Evolutionary conservation across 2,113 vertebrate species (phyloP), one percentile per base, ranked within the genome.

Genomic region (Carettochelys insculpta): DNA sequence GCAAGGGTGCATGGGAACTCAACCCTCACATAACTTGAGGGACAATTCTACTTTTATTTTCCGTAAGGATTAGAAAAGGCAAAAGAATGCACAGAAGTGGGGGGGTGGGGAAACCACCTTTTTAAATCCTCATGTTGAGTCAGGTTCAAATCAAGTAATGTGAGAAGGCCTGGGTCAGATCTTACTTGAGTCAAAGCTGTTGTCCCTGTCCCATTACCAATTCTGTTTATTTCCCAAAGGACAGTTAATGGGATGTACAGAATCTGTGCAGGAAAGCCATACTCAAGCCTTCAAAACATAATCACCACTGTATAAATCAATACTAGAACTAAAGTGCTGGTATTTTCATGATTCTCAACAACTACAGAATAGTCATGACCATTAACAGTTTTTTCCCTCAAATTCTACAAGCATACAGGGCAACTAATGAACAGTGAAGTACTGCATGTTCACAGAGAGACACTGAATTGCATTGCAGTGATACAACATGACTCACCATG

Each of bases 261-360:
- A 13, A 1, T 0, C 4, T 41, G 61, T 3, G 14, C 31, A 47
- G 56, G n/a, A 12, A 61, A 29, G 3, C 25, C 1, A 5, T 41
- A 43, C 25, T 27, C 22, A 73, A 73, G 24, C 22, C 41, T 73
- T 73, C 24, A 73, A 43, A 43, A 73, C 24, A 41, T 13, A 27
- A 73, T 11, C 71, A 73, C 11, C 71, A 73, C 24, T 12, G 24
- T 13, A 24, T 73, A 73, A 41, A 73, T 25, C 41, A 41, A 31
- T 1, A 25, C 6, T 34, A 17, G 22, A 77, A 12, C 2, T 52
- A 5, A 76, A 92, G 6, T 12, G 8, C 4, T 83, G n/a, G 77
- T 10, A 3, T 51, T 84, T 78, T 48, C 71, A 24, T 9, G 25
- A 22, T 76, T 92, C 91, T 20, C 25, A 53, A 84, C 89, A 53